phyloP scores from a whole-genome alignment of 1,140 invertebrate species.

The Propsilocerus akamusi region DNA sequence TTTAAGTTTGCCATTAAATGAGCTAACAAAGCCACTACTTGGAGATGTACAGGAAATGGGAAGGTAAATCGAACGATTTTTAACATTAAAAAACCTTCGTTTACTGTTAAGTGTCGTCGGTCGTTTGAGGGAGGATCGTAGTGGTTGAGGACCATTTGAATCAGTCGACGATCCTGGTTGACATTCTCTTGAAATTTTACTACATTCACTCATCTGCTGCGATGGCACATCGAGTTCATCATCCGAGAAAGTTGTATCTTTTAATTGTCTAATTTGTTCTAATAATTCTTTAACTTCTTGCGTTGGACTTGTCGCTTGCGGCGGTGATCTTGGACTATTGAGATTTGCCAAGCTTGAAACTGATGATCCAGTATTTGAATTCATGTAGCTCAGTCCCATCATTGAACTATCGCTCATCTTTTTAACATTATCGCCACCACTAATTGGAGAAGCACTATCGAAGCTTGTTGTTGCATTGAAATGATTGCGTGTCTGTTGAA shows the following conservation, averaged over 20 bases:
- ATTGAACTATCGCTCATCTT: constrained; percentile 7
- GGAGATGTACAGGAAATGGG: constrained; percentile 11
- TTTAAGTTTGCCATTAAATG: constrained; percentile 10
- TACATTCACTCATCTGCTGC: constrained; percentile 13
- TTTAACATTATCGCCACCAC: constrained; percentile 7
- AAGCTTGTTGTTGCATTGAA: constrained; percentile 2
- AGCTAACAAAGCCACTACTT: too few species aligned
- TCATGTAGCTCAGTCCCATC: constrained; percentile 9
- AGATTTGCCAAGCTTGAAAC: constrained; percentile 41
- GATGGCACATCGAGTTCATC: neutral
- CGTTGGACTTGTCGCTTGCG: constrained; percentile 56
- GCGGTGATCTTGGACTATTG: constrained; percentile 46
- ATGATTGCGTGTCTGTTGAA: neutral
- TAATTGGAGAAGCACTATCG: constrained; percentile 8
- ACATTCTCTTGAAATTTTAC: neutral
- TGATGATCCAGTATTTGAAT: constrained; percentile 38
- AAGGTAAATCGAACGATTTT: constrained; percentile 14
- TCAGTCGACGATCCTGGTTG: neutral
- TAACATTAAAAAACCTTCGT: neutral
- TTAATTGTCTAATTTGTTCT: constrained; percentile 46
- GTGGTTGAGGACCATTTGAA: neutral
- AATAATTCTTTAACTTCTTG: constrained; percentile 43
- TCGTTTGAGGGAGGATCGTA: constrained; percentile 8
- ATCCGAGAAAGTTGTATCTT: constrained; percentile 11
- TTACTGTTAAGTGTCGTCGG: neutral